Base-by-base conservation (phyloP, 2,888 invertebrate genomes). In the Parascotia fuliginaria region DNA sequence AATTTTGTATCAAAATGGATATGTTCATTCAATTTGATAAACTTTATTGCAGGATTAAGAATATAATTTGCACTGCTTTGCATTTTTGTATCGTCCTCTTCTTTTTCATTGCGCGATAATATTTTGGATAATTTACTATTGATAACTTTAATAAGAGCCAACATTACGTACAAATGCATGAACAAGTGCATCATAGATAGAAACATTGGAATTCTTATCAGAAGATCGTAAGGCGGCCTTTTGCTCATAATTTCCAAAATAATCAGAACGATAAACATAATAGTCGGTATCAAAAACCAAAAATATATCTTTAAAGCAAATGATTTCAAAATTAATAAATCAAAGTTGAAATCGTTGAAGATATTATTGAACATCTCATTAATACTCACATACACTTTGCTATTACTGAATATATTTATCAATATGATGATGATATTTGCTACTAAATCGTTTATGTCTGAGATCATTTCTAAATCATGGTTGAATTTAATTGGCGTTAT, bases 181-280 rank as follows among this genome's bases (percentile, higher is more conserved):
- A 73, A 53, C 33, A 85, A 70, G 65, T 86, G 81, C 22, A 69
- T 53, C 12, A 70, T 52, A 1, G 77, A 64, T 15, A 86, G 56
- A 65, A 75, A 81, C 6, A 69, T 62, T 1, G 83, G 85, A 32
- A 82, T 73, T 56, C 72, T 74, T 38, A 78, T 62, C 3, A 82
- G 3, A 39, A 67, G 36, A 49, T 80, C 54, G 22, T 64, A 68
- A 0, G 83, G 77, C 7, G 75, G 68, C 31, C 59, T 33, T 5
- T 42, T 53, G 12, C 53, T 51, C 3, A 73, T 0, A 12, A 80
- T 50, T 65, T 84, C 85, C 37, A 76, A 19, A 12, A 68, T 42
- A 22, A 78, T 67, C 3, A 67, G 40, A 4, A 60, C 32, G 0
- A 71, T 9, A 37, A 74, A 77, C 11, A 71, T 27, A 0, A 56